Base-by-base conservation (phyloP, 1,140 invertebrate genomes). In the Micrasema minimum region DNA sequence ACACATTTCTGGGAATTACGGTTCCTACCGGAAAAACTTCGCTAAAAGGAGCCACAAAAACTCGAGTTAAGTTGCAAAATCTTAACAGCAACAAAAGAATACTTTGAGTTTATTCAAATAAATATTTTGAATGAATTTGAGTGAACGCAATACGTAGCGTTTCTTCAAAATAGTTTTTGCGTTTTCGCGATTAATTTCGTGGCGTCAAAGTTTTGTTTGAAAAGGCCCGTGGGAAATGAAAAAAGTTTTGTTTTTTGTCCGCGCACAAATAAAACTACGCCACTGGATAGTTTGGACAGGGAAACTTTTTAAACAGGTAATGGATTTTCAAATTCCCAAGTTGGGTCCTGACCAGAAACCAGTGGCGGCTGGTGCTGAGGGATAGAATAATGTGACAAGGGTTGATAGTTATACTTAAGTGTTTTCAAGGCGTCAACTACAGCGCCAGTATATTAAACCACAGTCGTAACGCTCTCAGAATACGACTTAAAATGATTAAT, bases 221-320 rank as follows among this genome's bases (percentile, higher is more conserved):
- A 69, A 66, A 59, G 72, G 41, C 72, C 67, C 61, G 55, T 37
- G 72, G 66, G 67, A 73, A 73, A 73, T 73, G 66, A 69, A 73
- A 73, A 73, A 73, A 73, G 48, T 73, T 72, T 69, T n/a, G n/a
- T n/a, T n/a, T 59, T 65, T 48, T 62, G 43, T 57, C 12, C 59
- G 20, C 53, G 53, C 31, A 37, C 38, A 71, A 55, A 51, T 53
- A 51, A 70, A 67, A 31, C 14, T 46, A 46, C 55, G 45, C 55
- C 55, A 61, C 46, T 70, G 55, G 51, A 62, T 70, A 70, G 68
- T 70, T 38, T 51, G 10, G 46, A 2, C 35, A 12, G 16, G 64
- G 16, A 51, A 66, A 66, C 22, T 51, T 66, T 51, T 66, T 51
- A 51, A 66, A 37, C 46, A 50, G 48, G 64, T 66, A 66, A 66